Base-by-base conservation (phyloP, 2,797 vertebrate genomes). In the Discoglossus pictus region DNA sequence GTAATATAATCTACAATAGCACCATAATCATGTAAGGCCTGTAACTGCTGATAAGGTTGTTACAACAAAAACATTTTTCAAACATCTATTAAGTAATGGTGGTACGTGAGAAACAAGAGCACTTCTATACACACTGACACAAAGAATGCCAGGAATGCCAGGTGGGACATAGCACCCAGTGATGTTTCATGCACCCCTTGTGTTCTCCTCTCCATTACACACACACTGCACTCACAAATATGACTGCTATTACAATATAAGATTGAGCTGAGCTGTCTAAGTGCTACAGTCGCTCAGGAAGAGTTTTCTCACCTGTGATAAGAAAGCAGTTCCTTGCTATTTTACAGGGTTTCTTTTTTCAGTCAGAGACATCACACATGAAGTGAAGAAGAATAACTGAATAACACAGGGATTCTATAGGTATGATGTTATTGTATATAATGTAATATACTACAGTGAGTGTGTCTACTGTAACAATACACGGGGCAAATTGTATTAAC, bases 81-180 rank as follows among this genome's bases (percentile, higher is more conserved):
- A 54, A 23, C 52, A 54, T n/a, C 17, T 36, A 15, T 38, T 2
- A 4, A 31, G 27, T 8, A 31, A 31, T 4, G 8, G 8, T 31
- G 27, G 6, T 54, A 4, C 31, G 2, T 20, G 31, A 12, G 18
- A 47, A 63, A 20, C 3, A 21, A n/a, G 24, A 64, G 2, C 31
- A 25, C 31, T 20, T 39, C 11, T 38, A 15, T 9, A 23, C 12
- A 50, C 3, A 50, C 4, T 3, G 7, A 17, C 17, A 1, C 21
- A 35, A 27, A 40, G 21, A 12, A 15, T 36, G 15, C 5, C 2
- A 53, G 17, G 35, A 36, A 62, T 62, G 34, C 38, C 9, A 18
- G 35, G 61, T 48, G 36, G 40, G 47, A 13, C 16, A 21, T 4
- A 62, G 40, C 60, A 62, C 13, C 35, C 38, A 62, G 27, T 44